Conservation (phyloP, 2,113 vertebrate genomes). For the Phylloscopus trochiloides region DNA sequence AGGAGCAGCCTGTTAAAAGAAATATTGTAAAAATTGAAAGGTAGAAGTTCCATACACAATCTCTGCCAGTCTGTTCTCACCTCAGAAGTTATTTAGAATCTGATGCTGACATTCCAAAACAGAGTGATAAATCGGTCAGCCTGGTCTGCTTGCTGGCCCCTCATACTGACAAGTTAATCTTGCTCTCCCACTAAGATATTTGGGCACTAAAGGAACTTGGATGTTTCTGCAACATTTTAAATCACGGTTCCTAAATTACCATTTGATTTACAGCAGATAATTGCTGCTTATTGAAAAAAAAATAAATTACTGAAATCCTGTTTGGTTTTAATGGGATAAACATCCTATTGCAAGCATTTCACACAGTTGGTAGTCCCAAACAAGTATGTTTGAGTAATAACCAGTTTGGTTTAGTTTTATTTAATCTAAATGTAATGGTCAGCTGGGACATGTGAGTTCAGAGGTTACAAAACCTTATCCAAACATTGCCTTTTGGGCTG, state of each 20-base stretch:
- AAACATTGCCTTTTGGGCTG: not conserved
- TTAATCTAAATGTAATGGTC: not conserved
- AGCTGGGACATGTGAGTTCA: not conserved
- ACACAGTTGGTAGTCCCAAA: slow-evolving; percentile 14
- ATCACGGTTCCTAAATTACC: slow-evolving; percentile 18
- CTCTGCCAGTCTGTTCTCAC: not conserved
- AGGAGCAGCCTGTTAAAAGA: not conserved
- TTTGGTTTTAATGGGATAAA: slow-evolving; percentile 57
- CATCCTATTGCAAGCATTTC: slow-evolving; percentile 47
- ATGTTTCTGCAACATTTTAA: slow-evolving; percentile 9
- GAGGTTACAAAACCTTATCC: not conserved
- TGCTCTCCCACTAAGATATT: not conserved
- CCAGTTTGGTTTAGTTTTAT: slow-evolving; percentile 17
- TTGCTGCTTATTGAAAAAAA: slow-evolving; percentile 53
- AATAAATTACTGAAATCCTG: slow-evolving; percentile 44
- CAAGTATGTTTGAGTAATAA: slow-evolving; percentile 6
- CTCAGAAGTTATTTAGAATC: not conserved
- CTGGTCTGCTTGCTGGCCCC: not conserved
- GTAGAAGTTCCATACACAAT: not conserved
- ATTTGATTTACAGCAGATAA: slow-evolving; percentile 48
- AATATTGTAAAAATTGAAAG: not conserved
- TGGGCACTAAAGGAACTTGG: not conserved
- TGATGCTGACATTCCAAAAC: not conserved
- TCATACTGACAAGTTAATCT: not conserved
- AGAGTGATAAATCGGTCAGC: not conserved